A percentile compares a stretch with the other conserved stretches of the same genome.
Evolutionary conservation across 2,888 invertebrate species (phyloP).

Genomic region (Salpingus planirostris): DNA sequence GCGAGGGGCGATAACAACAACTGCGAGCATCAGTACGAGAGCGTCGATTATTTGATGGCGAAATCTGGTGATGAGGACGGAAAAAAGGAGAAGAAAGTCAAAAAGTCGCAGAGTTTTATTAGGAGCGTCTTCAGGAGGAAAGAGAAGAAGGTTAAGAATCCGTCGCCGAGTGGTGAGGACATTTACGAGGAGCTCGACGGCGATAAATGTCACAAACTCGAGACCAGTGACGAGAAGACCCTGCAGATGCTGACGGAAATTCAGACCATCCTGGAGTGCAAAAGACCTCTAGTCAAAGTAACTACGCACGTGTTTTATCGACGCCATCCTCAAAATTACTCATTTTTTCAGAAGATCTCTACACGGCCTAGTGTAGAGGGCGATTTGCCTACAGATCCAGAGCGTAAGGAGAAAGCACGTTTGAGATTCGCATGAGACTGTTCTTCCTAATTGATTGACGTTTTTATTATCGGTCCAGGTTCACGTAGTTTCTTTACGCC

Average conservation of each 20-base stretch:
- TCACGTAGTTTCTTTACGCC: too few relatives aligned
- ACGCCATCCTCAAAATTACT: background rate
- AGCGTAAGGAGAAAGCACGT: too few relatives aligned
- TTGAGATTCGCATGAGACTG: too few relatives aligned
- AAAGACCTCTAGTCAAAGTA: slow-evolving; percentile 25
- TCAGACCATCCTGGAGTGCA: slow-evolving; percentile 28
- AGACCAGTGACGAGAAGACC: slow-evolving; percentile 16
- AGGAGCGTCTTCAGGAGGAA: slow-evolving; percentile 25
- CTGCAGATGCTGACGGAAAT: slow-evolving; percentile 28
- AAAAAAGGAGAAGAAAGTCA: slow-evolving; percentile 13
- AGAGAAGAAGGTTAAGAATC: slow-evolving; percentile 17
- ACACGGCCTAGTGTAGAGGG: too few relatives aligned
- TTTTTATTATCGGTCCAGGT: too few relatives aligned
- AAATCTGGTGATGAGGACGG: slow-evolving; percentile 5
- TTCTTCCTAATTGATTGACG: too few relatives aligned
- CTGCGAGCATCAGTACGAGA: slow-evolving; percentile 12
- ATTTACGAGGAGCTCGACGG: slow-evolving; percentile 24
- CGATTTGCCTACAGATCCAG: too few relatives aligned
- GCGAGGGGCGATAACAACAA: background rate
- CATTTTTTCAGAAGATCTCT: too few relatives aligned
- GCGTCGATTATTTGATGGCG: slow-evolving; percentile 14
- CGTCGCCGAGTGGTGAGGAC: slow-evolving; percentile 15
- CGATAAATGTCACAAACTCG: slow-evolving; percentile 11
- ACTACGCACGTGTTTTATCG: background rate
- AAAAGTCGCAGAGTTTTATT: slow-evolving; percentile 27